Base-by-base conservation (phyloP, 2,888 invertebrate species). In the Amitus sp. region DNA sequence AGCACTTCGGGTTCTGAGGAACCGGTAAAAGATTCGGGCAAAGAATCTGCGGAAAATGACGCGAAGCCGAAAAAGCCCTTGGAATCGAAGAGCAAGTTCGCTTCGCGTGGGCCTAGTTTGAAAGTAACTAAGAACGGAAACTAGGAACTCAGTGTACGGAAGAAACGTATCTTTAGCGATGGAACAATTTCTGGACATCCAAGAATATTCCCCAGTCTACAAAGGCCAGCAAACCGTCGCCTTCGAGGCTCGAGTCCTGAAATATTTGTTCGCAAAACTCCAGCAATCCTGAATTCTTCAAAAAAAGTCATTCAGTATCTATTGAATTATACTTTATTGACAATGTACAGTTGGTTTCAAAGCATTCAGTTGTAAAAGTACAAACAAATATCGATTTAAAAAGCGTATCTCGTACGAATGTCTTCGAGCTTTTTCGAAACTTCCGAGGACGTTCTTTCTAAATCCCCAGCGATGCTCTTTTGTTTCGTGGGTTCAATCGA, bases 381-480 rank as follows among this genome's bases (percentile, higher is more conserved):
- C 6, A 40, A 40, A 40, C 19, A 40, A 40, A 40, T 40, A 40
- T 2, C 17, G 51, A 13, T 28, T 89, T 94, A 99, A 87, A 99
- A 99, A 5, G 99, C 99, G 81, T 97, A 99, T 85, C 98, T 89
- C 34, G 99, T 99, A 82, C 99, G 88, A 73, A 99, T 95, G 82
- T 99, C 99, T 86, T 99, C 99, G 50, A 99, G 86, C 82, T 98
- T 98, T 84, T 99, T 99, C 5, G 97, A 96, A 6, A 98, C 97
- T 84, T 99, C 98, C 52, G 94, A 96, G 0, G 98, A 93, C 0
- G 95, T 96, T 74, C 96, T 88, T 80, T 98, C 98, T 74, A 99
- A 87, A 82, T 98, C 98, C 40, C 92, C 89, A 0, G 98, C 92
- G 60, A 99, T 97, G 66, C 92, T 92, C 76, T 96, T 96, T 82